Conservation (phyloP, 2,797 vertebrate genomes). For the Dromococcyx pavoninus region DNA sequence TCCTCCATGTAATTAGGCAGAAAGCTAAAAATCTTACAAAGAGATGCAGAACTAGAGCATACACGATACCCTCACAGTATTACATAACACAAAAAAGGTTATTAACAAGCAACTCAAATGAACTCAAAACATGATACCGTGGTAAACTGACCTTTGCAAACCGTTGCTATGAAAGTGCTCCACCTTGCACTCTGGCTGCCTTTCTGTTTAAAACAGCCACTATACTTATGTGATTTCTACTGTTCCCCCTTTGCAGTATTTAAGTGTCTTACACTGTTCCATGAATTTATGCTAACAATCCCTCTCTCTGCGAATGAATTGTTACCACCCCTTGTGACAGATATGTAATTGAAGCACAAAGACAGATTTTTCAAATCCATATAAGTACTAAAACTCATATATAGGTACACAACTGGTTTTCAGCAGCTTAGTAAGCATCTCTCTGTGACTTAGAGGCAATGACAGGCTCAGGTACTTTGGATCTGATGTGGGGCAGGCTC, state of each 20-base stretch:
- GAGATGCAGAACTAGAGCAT: background rate
- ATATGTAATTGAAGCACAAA: background rate
- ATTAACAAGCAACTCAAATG: constrained; percentile 43
- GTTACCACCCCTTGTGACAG: background rate
- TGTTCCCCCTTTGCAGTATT: background rate
- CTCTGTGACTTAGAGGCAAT: background rate
- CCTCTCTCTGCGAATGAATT: background rate
- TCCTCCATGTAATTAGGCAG: constrained; percentile 4
- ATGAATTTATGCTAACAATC: background rate
- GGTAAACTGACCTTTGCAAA: constrained; percentile 32
- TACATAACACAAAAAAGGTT: constrained; percentile 19
- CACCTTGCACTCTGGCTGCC: background rate
- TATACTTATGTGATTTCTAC: background rate
- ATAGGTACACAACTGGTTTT: background rate
- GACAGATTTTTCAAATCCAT: background rate
- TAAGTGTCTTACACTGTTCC: background rate
- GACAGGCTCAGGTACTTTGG: background rate
- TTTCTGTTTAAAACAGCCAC: background rate
- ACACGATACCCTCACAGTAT: background rate
- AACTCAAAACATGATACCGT: constrained; percentile 31
- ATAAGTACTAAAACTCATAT: background rate
- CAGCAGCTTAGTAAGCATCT: background rate
- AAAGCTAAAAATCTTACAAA: constrained; percentile 33
- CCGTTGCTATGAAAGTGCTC: background rate
- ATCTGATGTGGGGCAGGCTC: background rate